These are phyloP conservation scores for Crocodylus rhombifer DNA, from an alignment of 2,797 vertebrate species.

Conservation along the genomic window DNA sequence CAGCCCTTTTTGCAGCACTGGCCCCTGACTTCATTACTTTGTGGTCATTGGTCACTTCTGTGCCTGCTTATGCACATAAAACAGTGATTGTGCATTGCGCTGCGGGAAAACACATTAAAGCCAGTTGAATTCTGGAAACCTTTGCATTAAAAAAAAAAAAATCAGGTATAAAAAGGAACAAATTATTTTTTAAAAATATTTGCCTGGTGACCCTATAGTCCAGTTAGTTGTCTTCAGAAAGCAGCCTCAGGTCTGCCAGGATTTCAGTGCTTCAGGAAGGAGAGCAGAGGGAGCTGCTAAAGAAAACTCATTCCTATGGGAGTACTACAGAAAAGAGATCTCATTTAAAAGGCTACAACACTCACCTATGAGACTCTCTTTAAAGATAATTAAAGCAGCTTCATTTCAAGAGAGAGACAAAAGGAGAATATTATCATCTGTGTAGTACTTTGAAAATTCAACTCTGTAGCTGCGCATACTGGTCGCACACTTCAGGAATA, in stretches of 20 bases:
- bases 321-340: not conserved
- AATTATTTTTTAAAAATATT: too few relatives aligned
- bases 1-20: conserved; percentile 14
- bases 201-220: not conserved
- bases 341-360: not conserved
- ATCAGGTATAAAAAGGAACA: not conserved
- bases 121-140: not conserved
- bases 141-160: not conserved
- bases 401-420: not conserved
- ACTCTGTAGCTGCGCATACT: not conserved
- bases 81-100: conserved; percentile 52
- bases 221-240: not conserved
- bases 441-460: fast-evolving
- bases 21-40: not conserved
- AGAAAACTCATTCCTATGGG: not conserved
- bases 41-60: conserved; percentile 33
- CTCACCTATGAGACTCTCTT: not conserved
- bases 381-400: not conserved
- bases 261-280: not conserved
- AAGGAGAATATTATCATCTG: not conserved
- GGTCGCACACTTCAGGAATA: not conserved
- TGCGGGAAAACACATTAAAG: conserved; percentile 56
- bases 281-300: not conserved
- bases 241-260: not conserved
- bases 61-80: conserved; percentile 24